Evolutionary conservation across 1,140 invertebrate genomes (phyloP), one percentile per base, ranked within the genome.

Genomic region (Bombus fervidus): DNA sequence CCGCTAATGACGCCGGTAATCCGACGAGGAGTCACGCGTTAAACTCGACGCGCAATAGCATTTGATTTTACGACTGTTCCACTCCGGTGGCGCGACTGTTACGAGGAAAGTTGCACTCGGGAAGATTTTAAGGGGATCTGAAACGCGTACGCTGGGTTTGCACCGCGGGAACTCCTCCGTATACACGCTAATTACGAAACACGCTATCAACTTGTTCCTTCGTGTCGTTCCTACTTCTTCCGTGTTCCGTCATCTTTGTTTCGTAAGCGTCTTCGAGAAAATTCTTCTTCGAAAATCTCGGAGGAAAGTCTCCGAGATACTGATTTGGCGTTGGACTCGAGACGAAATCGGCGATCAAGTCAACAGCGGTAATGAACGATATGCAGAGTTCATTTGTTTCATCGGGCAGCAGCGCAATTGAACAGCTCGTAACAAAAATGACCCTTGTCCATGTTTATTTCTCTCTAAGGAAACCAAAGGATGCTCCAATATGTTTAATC

Each of bases 1-100:
- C 69, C 59, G 83, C 73, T 75, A 73, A 85, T 69, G 53, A 88
- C 57, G 68, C 75, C 72, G 88, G 77, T 89, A 89, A 89, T 89
- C 88, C 87, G 31, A 39, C 62, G 31, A 69, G 74, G 66, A 86
- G 85, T 83, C 75, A 77, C 75, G 57, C 75, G 83, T 79, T 83
- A 83, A 89, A 86, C 82, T 62, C 77, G 74, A 69, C 68, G 64
- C 47, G 73, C 47, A 28, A 18, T 53, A 81, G 64, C 81, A 66
- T 74, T 72, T 62, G 77, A 87, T 82, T 89, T 86, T 71, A 82
- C 71, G 71, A 72, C 78, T 81, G 75, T 79, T 78, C 37, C 75
- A 53, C 81, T 57, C 34, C n/a, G 75, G n/a, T 78, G 41, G 62
- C 47, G n/a, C 47, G n/a, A 59, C n/a, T 41, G 64, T 71, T 78